These are phyloP conservation scores for Gryon sp. DNA, from an alignment of 1,140 invertebrate species.

Conservation along the genomic window DNA sequence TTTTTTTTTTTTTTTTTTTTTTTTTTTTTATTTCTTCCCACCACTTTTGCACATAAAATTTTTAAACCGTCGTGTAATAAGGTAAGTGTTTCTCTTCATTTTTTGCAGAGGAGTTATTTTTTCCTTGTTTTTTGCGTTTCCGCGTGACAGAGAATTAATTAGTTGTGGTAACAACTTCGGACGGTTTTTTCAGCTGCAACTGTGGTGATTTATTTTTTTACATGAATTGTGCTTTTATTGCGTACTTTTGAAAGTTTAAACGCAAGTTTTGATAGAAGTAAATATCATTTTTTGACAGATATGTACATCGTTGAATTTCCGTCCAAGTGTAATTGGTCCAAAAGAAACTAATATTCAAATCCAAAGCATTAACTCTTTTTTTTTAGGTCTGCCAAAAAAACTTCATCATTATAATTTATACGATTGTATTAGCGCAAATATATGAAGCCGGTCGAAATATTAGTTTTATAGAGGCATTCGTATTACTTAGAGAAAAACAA, in stretches of 20 bases:
- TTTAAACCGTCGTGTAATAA: conserved; percentile 21
- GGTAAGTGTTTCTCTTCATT: conserved; percentile 33
- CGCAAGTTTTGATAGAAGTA: conserved; percentile 14
- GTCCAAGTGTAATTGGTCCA: conserved; percentile 9
- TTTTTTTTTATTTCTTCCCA: no score
- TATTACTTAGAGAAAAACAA: conserved; percentile 9
- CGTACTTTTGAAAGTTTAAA: conserved; percentile 25
- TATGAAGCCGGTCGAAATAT: not conserved
- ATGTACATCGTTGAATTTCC: conserved; percentile 7
- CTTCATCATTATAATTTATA: not conserved
- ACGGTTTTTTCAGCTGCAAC: conserved; percentile 28
- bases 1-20: no score
- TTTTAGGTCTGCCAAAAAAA: no score
- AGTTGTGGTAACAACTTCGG: conserved; percentile 38
- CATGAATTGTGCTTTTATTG: conserved; percentile 43
- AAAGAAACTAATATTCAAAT: not conserved
- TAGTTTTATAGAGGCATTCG: not conserved
- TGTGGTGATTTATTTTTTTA: conserved; percentile 48
- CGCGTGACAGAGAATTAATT: conserved; percentile 47
- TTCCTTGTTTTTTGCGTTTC: conserved; percentile 32
- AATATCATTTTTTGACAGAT: conserved; percentile 17
- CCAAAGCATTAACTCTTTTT: no score
- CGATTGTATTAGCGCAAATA: not conserved
- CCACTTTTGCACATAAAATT: conserved; percentile 7
- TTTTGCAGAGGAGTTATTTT: conserved; percentile 23